Evolutionary conservation across 2,113 vertebrate species (phyloP).

Genomic region (Grammomys dolichurus): DNA sequence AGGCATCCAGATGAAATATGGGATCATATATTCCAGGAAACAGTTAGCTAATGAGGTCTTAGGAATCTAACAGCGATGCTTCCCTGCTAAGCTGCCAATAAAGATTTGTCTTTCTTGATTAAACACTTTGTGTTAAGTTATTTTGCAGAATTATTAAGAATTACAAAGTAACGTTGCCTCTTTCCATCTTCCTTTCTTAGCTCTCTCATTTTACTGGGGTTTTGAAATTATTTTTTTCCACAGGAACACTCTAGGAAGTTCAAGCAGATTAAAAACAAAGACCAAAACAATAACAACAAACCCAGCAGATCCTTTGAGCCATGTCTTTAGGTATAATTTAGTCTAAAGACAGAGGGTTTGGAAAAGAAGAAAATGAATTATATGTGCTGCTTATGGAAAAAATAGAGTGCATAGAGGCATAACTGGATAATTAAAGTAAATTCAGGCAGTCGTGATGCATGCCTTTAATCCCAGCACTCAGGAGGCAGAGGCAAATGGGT

Average conservation of each 20-base stretch:
- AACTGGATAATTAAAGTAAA: not conserved
- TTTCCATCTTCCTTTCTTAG: not conserved
- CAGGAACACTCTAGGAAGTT: not conserved
- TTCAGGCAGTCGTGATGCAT: too few species aligned
- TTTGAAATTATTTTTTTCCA: constrained; percentile 21
- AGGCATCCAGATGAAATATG: not conserved
- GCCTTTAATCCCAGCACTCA: too few species aligned
- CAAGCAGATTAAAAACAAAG: not conserved
- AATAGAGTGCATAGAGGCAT: not conserved
- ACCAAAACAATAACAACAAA: not conserved
- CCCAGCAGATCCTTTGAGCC: not conserved
- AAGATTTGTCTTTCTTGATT: not conserved
- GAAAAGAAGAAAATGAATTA: not conserved
- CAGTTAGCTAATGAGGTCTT: not conserved
- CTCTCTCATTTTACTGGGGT: not conserved
- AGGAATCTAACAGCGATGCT: not conserved
- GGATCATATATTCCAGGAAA: not conserved
- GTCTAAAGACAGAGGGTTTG: not conserved
- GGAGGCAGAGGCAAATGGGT: too few species aligned
- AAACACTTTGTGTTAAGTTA: not conserved
- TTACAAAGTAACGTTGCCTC: not conserved
- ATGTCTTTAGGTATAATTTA: not conserved
- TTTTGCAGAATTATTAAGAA: constrained; percentile 32
- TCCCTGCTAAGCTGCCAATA: not conserved
- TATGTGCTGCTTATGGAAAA: not conserved